phyloP scores from a whole-genome alignment of 2,888 invertebrate genomes.

The Lepidochitona cinerea region DNA sequence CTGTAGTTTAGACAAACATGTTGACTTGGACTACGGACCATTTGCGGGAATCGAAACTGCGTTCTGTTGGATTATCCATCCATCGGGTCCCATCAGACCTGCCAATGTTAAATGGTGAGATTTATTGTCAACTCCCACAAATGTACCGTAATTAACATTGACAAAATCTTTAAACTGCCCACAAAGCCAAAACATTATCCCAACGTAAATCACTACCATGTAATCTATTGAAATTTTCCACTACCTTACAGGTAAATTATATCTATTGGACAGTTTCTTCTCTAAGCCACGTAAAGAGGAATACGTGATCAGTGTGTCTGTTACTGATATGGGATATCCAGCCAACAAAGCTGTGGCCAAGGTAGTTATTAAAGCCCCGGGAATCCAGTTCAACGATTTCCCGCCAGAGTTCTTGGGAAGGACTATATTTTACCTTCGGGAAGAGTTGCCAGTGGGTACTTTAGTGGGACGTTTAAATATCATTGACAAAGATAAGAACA shows the following conservation, averaged over 20 bases:
- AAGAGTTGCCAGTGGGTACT: slow-evolving; percentile 35
- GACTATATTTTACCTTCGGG: slow-evolving; percentile 26
- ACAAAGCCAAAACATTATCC: too few relatives aligned
- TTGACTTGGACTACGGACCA: too few relatives aligned
- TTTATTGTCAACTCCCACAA: too few relatives aligned
- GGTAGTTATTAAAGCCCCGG: slow-evolving; percentile 15
- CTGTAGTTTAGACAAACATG: too few relatives aligned
- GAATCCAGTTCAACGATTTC: slow-evolving; percentile 30
- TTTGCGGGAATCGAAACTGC: too few relatives aligned
- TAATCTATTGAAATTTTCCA: too few relatives aligned
- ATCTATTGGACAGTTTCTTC: slow-evolving; percentile 31
- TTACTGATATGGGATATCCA: slow-evolving; percentile 37
- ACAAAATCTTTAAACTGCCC: too few relatives aligned
- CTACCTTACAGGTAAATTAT: slow-evolving; percentile 22
- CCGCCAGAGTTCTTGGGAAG: slow-evolving; percentile 26
- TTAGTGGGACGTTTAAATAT: slow-evolving; percentile 27
- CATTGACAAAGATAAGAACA: slow-evolving; percentile 17
- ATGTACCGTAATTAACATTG: too few relatives aligned
- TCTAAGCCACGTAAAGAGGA: slow-evolving; percentile 27
- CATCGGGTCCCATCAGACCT: too few relatives aligned
- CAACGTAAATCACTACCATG: too few relatives aligned
- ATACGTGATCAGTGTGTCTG: slow-evolving; percentile 29
- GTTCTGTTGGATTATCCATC: too few relatives aligned
- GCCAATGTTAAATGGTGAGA: too few relatives aligned
- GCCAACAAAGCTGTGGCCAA: slow-evolving; percentile 15